Evolutionary conservation across 1,140 invertebrate species (phyloP).

Genomic region (Cotesia vestalis): DNA sequence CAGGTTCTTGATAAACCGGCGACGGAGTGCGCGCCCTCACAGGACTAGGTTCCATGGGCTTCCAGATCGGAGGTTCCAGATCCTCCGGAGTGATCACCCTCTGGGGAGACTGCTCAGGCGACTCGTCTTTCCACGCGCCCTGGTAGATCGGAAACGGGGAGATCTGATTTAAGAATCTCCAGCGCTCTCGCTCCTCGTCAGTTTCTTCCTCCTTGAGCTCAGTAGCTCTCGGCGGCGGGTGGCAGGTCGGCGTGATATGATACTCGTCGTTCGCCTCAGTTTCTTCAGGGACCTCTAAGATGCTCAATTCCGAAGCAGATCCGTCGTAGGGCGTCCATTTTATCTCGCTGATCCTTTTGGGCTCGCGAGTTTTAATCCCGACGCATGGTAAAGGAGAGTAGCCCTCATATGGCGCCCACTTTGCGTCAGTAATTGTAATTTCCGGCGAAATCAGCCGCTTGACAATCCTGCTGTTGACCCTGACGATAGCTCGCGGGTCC

Average conservation of each 20-base stretch:
- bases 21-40: conserved; percentile 44
- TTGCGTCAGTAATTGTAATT: conserved; percentile 54
- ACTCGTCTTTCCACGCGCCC: conserved; percentile 62
- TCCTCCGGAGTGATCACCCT: conserved; percentile 42
- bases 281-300: conserved; percentile 42
- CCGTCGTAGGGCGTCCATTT: conserved; percentile 59
- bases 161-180: conserved; percentile 58
- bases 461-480: conserved; percentile 55
- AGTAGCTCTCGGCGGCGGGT: conserved; percentile 52
- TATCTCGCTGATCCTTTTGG: conserved; percentile 59
- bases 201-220: conserved; percentile 46
- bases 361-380: conserved; percentile 57
- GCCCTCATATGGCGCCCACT: conserved; percentile 63
- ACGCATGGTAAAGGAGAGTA: conserved; percentile 59
- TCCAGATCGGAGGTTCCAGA: conserved; percentile 55
- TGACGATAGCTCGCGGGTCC: conserved; percentile 53
- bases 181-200: conserved; percentile 52
- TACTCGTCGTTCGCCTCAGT: conserved; percentile 49
- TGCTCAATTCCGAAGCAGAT: conserved; percentile 45
- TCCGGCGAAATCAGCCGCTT: conserved; percentile 59
- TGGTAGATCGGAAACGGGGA: conserved; percentile 62
- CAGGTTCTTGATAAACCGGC: conserved; percentile 41
- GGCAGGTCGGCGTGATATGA: conserved; percentile 57
- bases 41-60: conserved; percentile 46
- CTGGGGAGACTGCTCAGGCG: conserved; percentile 54